phyloP scores from a whole-genome alignment of 2,113 vertebrate genomes.

The Poecilia latipinna region DNA sequence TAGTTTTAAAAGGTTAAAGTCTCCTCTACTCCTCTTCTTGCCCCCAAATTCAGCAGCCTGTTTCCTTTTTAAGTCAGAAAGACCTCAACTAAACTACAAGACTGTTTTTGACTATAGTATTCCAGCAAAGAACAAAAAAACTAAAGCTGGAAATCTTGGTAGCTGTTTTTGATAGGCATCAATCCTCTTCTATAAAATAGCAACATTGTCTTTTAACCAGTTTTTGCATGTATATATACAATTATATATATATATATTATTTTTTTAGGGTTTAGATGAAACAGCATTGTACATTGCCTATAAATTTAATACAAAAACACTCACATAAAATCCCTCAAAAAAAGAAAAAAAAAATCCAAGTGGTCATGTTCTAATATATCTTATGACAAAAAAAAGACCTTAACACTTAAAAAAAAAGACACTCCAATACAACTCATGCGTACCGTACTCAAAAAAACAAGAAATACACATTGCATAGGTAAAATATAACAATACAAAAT shows the following conservation, averaged over 20 bases:
- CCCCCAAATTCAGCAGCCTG: slow-evolving; percentile 26
- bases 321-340: slow-evolving; percentile 18
- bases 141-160: background rate
- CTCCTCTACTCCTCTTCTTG: background rate
- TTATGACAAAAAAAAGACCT: slow-evolving; percentile 19
- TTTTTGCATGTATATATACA: background rate
- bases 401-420: slow-evolving; percentile 32
- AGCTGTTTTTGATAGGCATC: background rate
- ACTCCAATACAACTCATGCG: slow-evolving; percentile 32
- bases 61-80: slow-evolving; percentile 10
- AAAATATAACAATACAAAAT: slow-evolving; percentile 25
- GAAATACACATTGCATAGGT: slow-evolving; percentile 69
- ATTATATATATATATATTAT: slow-evolving; percentile 49
- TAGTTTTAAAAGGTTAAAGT: slow-evolving; percentile 2
- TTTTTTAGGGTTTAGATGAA: slow-evolving; percentile 62
- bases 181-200: background rate
- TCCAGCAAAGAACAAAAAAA: background rate
- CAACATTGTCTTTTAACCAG: background rate
- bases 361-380: slow-evolving; percentile 53
- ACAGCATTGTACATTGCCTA: slow-evolving; percentile 44
- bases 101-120: background rate
- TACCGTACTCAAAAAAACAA: slow-evolving; percentile 58
- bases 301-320: slow-evolving; percentile 28
- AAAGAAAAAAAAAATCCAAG: slow-evolving; percentile 36
- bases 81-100: background rate